Evolutionary conservation across 2,797 vertebrate species (phyloP).

Genomic region (Cirrhinus molitorella): DNA sequence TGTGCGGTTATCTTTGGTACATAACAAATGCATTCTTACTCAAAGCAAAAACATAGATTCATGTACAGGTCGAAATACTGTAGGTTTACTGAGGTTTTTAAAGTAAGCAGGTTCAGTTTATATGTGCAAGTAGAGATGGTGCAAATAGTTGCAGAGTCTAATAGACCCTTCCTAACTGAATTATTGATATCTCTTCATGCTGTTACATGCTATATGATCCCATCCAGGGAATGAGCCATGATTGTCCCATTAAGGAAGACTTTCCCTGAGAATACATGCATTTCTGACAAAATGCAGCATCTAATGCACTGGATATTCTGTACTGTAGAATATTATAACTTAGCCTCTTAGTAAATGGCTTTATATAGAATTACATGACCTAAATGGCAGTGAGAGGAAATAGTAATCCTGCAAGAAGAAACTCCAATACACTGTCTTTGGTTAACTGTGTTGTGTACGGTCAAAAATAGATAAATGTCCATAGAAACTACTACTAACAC

Average conservation of each 20-base stretch:
- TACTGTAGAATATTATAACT: neutral
- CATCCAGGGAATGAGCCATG: neutral
- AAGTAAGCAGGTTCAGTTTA: neutral
- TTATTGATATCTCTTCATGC: conserved; percentile 47
- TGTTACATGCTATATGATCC: neutral
- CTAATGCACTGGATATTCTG: neutral
- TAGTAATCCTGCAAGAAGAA: neutral
- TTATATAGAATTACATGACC: conserved; percentile 1
- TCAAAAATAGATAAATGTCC: neutral
- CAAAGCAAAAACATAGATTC: neutral
- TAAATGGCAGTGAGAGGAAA: neutral
- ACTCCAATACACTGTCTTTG: neutral
- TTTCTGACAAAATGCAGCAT: neutral
- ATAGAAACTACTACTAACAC: neutral
- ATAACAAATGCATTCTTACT: neutral
- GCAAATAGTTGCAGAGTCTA: neutral
- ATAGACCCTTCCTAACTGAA: conserved; percentile 24
- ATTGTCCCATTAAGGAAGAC: conserved; percentile 10
- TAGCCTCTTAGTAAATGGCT: conserved; percentile 4
- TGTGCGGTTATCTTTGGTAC: neutral
- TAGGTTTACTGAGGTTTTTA: neutral
- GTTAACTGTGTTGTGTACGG: neutral
- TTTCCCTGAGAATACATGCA: neutral
- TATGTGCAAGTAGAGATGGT: neutral
- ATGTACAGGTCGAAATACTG: neutral